Evolutionary conservation across 2,113 vertebrate genomes (phyloP).

Genomic region (Etheostoma spectabile): DNA sequence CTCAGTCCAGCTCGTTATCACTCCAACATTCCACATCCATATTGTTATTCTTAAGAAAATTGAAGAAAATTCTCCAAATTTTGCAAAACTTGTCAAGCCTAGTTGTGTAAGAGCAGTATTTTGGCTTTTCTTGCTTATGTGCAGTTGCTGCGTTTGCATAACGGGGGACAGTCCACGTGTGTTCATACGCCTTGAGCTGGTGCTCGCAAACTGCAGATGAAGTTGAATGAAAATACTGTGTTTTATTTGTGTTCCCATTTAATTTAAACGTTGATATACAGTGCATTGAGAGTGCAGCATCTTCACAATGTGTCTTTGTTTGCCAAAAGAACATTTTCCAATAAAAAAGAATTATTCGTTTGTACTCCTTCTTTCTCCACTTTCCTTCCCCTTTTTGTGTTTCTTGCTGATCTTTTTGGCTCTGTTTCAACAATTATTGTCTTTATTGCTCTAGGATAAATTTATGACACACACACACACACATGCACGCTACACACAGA

Average conservation of each 20-base stretch:
- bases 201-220: too few species aligned
- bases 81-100: too few species aligned
- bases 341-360: too few species aligned
- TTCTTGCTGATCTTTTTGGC: background rate
- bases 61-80: too few species aligned
- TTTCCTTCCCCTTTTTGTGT: background rate
- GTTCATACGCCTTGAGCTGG: background rate
- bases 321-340: background rate
- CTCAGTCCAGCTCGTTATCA: too few species aligned
- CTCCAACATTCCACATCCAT: too few species aligned
- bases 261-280: background rate
- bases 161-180: too few species aligned
- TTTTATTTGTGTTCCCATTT: background rate
- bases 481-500: background rate
- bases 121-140: background rate
- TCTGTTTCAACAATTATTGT: background rate
- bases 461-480: background rate
- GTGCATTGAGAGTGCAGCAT: background rate
- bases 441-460: background rate
- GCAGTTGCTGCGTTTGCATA: background rate
- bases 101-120: background rate
- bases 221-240: too few species aligned
- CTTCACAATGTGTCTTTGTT: background rate
- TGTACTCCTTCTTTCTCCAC: background rate
- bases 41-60: too few species aligned